Percentiles rank a stretch among this genome's conserved stretches.
Conservation (phyloP, 2,888 invertebrate genomes). For the Melanargia galathea region DNA sequence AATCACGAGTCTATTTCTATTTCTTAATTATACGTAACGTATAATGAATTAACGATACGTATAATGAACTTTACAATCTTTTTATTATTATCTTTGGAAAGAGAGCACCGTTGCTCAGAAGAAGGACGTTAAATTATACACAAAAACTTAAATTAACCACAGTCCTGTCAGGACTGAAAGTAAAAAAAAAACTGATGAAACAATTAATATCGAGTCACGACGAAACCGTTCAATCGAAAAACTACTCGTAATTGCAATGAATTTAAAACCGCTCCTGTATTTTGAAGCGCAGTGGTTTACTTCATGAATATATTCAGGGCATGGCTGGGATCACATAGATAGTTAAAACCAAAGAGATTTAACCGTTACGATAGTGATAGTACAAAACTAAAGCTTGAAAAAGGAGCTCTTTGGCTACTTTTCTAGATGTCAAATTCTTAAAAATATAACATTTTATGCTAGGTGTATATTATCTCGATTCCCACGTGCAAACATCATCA, state of each 20-base stretch:
- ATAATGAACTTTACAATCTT: no score
- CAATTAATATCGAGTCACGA: not conserved
- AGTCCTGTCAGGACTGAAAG: not conserved
- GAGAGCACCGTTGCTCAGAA: no score
- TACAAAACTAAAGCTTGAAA: no score
- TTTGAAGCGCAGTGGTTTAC: constrained; percentile 22
- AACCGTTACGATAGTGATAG: not conserved
- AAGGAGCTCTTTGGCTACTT: not conserved
- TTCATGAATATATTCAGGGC: constrained; percentile 27
- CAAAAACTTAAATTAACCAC: not conserved
- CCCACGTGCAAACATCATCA: no score
- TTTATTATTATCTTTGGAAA: no score
- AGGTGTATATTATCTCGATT: no score
- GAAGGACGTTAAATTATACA: no score
- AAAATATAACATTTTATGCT: no score
- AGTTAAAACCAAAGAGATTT: not conserved
- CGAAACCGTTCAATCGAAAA: not conserved
- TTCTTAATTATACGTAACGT: no score
- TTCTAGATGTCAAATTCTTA: not conserved
- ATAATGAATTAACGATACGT: no score
- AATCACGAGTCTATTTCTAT: no score
- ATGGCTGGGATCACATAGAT: not conserved
- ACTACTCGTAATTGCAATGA: not conserved
- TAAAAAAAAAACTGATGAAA: no score
- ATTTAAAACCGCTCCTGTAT: not conserved